Percentiles rank a stretch among this genome's conserved stretches.
Evolutionary conservation across 2,113 vertebrate species (phyloP).

Genomic region (Parus major): DNA sequence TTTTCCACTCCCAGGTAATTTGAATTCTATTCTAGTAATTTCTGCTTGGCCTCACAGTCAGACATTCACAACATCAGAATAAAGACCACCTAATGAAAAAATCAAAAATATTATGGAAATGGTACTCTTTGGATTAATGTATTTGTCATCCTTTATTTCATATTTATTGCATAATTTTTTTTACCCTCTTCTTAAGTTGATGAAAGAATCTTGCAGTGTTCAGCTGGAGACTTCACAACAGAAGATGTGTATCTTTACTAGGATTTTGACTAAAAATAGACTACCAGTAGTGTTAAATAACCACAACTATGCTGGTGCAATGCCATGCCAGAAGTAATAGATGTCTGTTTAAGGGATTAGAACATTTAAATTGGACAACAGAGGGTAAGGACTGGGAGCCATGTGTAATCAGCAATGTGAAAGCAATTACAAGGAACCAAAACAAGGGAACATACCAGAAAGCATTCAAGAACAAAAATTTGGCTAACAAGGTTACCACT

Average conservation of each 20-base stretch:
- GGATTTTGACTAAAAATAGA: slow-evolving; percentile 24
- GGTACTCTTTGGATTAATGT: neutral
- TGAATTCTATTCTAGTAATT: neutral
- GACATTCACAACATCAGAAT: neutral
- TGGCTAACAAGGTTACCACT: neutral
- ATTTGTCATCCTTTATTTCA: neutral
- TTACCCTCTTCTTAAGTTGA: neutral
- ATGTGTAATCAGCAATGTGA: neutral
- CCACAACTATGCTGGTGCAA: neutral
- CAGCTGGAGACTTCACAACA: neutral
- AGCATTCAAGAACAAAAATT: neutral
- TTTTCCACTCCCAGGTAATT: neutral
- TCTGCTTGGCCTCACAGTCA: neutral
- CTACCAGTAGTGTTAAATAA: neutral
- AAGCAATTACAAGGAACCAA: neutral
- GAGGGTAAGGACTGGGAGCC: neutral
- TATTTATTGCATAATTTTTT: neutral
- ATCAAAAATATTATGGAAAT: neutral
- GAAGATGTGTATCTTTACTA: neutral
- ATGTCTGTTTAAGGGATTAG: neutral
- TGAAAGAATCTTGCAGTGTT: neutral
- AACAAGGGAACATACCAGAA: neutral
- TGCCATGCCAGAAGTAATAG: slow-evolving; percentile 1
- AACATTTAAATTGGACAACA: neutral
- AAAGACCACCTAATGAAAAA: neutral